Evolutionary conservation across 2,113 vertebrate species (phyloP), one percentile per base, ranked within the genome.

Genomic region (Axis porcinus): DNA sequence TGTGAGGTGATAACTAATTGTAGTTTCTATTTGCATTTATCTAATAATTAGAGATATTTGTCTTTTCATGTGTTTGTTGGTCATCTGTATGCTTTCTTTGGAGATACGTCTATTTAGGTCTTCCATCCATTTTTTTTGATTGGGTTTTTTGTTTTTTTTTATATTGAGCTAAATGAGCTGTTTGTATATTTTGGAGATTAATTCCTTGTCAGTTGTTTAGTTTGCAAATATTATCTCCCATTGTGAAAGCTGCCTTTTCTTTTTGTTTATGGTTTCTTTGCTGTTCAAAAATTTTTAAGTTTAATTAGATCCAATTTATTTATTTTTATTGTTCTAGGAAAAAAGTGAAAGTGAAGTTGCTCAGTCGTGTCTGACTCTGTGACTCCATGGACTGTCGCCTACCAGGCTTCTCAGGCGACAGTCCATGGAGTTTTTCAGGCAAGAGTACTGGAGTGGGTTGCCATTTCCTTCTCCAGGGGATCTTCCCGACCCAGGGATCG

Each of bases 401-500:
- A 23, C n/a, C 64, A 70, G 64, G n/a, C 19, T 70, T 19, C n/a
- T 70, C n/a, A 36, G 19, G 4, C 0, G 2, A 70, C 64, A 36
- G n/a, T 70, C n/a, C 19, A 12, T 21, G n/a, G 64, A 23, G 64
- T 36, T 70, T 36, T 36, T 70, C n/a, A 70, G 9, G n/a, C n/a
- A 70, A 36, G 4, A 12, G 19, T 70, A 23, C 17, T 11, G 2
- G n/a, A 70, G 19, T 36, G 64, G 64, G n/a, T 23, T 70, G 64
- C 64, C 64, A 23, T 23, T 70, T 36, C 64, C 64, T 70, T 70
- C 64, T 70, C 64, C 64, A 70, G n/a, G 19, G 64, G 64, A 6
- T 36, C n/a, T 23, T 70, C n/a, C 64, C 1, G 0, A 70, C 64
- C 4, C 64, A 70, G 19, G 9, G n/a, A 36, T 70, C 0, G 0